Evolutionary conservation across 2,113 vertebrate genomes (phyloP).

Genomic region (Rhinopithecus roxellana): DNA sequence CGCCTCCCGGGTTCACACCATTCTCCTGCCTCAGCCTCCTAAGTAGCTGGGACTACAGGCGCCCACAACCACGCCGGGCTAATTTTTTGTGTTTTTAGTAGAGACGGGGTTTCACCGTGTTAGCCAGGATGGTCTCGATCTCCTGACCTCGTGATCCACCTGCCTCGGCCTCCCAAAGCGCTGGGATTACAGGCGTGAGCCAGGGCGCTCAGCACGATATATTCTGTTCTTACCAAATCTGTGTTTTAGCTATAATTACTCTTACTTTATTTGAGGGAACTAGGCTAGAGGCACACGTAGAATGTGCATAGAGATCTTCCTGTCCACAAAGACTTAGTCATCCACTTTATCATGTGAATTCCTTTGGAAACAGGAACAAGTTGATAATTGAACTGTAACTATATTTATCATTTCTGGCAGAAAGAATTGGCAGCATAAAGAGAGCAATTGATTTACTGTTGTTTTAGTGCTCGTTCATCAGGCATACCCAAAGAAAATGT

Average conservation of each 20-base stretch:
- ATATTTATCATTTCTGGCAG: not conserved
- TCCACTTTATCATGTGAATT: not conserved
- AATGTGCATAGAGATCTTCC: not conserved
- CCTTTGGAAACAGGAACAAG: not conserved
- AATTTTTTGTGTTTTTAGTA: no score
- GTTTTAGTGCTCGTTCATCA: not conserved
- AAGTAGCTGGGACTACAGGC: no score
- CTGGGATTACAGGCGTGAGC: no score
- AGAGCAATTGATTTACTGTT: not conserved
- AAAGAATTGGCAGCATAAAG: not conserved
- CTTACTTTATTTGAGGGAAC: not conserved
- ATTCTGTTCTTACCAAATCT: not conserved
- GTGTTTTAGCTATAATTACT: not conserved
- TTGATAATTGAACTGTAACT: not conserved
- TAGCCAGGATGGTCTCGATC: no score
- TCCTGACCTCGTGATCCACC: no score
- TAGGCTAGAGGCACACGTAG: not conserved
- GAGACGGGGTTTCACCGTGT: no score
- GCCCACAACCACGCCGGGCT: rapidly evolving
- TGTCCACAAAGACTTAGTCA: not conserved
- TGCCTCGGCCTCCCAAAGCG: no score
- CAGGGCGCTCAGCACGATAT: no score
- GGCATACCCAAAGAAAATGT: not conserved
- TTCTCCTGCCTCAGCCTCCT: no score
- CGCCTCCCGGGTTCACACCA: no score